Evolutionary conservation across 2,113 vertebrate genomes (phyloP).

Genomic region (Brachionichthys hirsutus): DNA sequence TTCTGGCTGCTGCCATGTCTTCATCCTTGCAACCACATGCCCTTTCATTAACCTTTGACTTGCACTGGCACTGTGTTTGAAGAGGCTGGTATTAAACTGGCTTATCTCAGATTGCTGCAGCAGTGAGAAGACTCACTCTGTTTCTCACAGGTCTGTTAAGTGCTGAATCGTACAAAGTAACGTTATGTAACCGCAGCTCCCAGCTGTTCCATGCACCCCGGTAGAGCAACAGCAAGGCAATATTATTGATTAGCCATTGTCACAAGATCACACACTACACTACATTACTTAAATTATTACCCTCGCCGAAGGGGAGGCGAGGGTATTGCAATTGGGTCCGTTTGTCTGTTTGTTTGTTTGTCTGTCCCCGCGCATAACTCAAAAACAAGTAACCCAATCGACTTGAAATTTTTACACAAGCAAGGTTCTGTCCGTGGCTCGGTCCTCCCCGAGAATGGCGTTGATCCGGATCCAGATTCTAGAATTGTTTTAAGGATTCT

Average conservation of each 20-base stretch:
- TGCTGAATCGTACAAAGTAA: conserved; percentile 49
- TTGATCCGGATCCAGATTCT: too few species aligned
- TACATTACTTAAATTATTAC: not conserved
- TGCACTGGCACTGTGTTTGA: conserved; percentile 74
- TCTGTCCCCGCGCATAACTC: too few species aligned
- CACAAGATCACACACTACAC: not conserved
- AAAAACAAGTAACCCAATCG: too few species aligned
- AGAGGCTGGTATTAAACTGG: conserved; percentile 75
- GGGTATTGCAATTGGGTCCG: too few species aligned
- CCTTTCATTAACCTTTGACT: conserved; percentile 86
- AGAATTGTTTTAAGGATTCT: too few species aligned
- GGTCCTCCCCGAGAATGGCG: too few species aligned
- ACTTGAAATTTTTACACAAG: too few species aligned
- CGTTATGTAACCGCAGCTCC: conserved; percentile 56
- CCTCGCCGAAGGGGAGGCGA: too few species aligned
- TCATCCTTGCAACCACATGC: conserved; percentile 78
- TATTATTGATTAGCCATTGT: not conserved
- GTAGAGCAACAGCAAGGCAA: conserved; percentile 11
- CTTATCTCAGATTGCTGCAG: conserved; percentile 69
- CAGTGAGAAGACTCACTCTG: conserved; percentile 46
- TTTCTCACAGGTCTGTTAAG: conserved; percentile 74
- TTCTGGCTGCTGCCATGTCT: conserved; percentile 76
- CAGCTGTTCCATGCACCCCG: conserved; percentile 17
- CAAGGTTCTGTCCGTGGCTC: too few species aligned
- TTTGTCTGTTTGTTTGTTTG: too few species aligned